Base-by-base conservation (phyloP, 2,888 invertebrate genomes). In the Eristalis arbustorum region DNA sequence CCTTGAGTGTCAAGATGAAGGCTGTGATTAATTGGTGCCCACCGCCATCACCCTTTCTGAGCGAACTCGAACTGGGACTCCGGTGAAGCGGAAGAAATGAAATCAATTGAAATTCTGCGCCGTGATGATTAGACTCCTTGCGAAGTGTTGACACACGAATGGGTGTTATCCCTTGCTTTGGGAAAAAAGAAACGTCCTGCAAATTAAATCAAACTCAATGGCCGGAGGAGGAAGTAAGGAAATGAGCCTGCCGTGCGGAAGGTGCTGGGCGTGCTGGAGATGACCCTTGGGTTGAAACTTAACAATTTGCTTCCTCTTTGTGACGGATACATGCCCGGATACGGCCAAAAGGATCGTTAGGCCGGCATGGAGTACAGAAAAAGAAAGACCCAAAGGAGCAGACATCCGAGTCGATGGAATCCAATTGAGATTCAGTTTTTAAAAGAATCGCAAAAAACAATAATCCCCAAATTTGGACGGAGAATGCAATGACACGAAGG, bases 181-280 rank as follows among this genome's bases (percentile, higher is more conserved):
- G 22, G n/a, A 40, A 37, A 31, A 42, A 25, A n/a, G n/a, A n/a
- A n/a, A n/a, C n/a, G n/a, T n/a, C 28, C 31, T 34, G 59, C 23
- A 72, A 79, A 79, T 72, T 79, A 72, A 72, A 79, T 79, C 78
- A 72, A 5, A 49, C 49, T 49, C 18, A 66, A n/a, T 59, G 34
- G 6, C 34, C n/a, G n/a, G 25, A 61, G 59, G 66, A 40, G 66
- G 40, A 66, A 63, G 18, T n/a, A 64, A 66, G 72, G 72, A 72
- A 66, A 79, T 72, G 66, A 79, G 56, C 77, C 69, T 22, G n/a
- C 56, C 31, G 42, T 8, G 11, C 22, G 11, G 62, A 61, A 34
- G 34, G 31, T 3, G 49, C n/a, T 42, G 61, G 18, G 22, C 3
- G 37, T 37, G 37, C 49, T 49, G 49, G 37, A n/a, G n/a, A 31